Base-by-base conservation (phyloP, 2,113 vertebrate genomes). In the Vulpes ferrilata region DNA sequence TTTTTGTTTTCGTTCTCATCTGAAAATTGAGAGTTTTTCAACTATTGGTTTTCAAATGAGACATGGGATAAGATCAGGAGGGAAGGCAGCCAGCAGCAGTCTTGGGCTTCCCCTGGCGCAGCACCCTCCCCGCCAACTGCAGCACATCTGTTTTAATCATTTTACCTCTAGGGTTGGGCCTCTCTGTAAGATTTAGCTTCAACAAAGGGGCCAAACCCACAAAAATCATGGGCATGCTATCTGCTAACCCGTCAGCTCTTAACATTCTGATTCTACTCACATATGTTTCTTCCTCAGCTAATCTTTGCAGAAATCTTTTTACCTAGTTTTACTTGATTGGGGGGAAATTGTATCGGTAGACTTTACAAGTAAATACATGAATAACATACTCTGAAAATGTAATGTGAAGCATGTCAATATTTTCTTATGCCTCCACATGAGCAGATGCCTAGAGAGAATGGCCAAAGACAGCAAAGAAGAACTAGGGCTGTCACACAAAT, bases 1-100 rank as follows among this genome's bases (percentile, higher is more conserved):
- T 94, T 95, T 96, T 78, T 96, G 85, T 94, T 96, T 96, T 82
- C 38, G 55, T 88, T 96, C 91, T 73, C 89, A 35, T 78, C 59
- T 67, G 86, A 94, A 95, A 97, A 95, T 20, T 71, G 13, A 92
- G 65, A 62, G 82, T 90, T 88, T 96, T 20, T 94, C 7, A 81
- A 73, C 64, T 57, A 67, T 15, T 55, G 55, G 25, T 55, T 98
- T 95, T 94, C 43, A 60, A 94, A 82, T 78, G 60, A 95, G 79
- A 82, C 55, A 38, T 11, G 25, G 53, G 74, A 43, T 64, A 59
- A 35, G 67, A 81, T 79, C 69, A 80, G 71, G n/a, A 94, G 20
- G 23, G 53, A 91, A 96, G 62, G 27, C n/a, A 12, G 53, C 19
- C 80, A 76, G 59, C 62, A 80, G 32, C 6, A 57, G 48, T 9